These are phyloP conservation scores for Monoplex corrugatus DNA, from an alignment of 2,888 invertebrate genomes.

Conservation along the genomic window DNA sequence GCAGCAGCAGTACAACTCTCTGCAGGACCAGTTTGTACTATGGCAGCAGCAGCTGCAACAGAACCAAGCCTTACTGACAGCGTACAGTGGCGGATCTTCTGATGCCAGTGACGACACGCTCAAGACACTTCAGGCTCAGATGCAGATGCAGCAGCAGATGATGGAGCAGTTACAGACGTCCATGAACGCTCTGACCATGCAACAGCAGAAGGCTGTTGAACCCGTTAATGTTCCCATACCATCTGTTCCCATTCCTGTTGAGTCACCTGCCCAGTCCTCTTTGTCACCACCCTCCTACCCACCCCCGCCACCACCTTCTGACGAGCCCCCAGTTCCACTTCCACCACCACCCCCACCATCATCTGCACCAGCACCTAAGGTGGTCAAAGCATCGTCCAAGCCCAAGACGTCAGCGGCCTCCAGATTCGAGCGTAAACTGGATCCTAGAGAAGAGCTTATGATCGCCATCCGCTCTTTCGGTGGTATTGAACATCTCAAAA, in stretches of 20 bases:
- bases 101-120: constrained; percentile 51
- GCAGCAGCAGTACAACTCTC: constrained; percentile 70
- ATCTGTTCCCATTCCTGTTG: constrained; percentile 39
- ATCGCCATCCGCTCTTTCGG: constrained; percentile 89
- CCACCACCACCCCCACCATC: constrained; percentile 53
- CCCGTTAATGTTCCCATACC: background rate
- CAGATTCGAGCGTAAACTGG: constrained; percentile 79
- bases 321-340: constrained; percentile 36
- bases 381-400: constrained; percentile 27
- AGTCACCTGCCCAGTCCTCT: constrained; percentile 27
- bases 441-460: constrained; percentile 87
- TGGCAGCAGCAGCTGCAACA: constrained; percentile 77
- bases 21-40: constrained; percentile 73
- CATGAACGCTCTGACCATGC: constrained; percentile 66
- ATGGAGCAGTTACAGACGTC: constrained; percentile 68
- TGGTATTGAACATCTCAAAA: constrained; percentile 75
- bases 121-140: constrained; percentile 62
- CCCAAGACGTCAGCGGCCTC: constrained; percentile 55
- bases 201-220: constrained; percentile 64
- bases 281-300: constrained; percentile 25
- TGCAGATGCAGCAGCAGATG: constrained; percentile 64
- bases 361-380: constrained; percentile 53
- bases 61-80: constrained; percentile 74
- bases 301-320: background rate
- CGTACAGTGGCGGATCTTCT: constrained; percentile 53